Percentiles rank a stretch among this genome's conserved stretches.
Conservation (phyloP, 2,113 vertebrate species). For the Mixornis gularis region DNA sequence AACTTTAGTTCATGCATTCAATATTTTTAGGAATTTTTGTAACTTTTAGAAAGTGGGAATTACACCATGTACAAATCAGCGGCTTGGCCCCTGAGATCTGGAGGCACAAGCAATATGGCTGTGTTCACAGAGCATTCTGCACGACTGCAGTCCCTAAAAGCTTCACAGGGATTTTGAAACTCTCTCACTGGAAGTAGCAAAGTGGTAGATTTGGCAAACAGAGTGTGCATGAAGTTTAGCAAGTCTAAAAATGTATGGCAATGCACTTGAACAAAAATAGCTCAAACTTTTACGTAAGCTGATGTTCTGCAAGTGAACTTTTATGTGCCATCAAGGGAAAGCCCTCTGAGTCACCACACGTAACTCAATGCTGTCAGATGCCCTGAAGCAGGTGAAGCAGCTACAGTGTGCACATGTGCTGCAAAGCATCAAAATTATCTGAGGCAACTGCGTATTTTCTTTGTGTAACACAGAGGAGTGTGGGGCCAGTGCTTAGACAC, state of each 20-base stretch:
- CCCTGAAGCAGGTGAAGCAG: background rate
- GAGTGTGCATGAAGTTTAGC: background rate
- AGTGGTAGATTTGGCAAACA: background rate
- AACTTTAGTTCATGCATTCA: background rate
- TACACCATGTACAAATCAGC: background rate
- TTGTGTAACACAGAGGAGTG: background rate
- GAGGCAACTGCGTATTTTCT: background rate
- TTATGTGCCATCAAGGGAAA: background rate
- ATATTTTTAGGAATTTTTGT: background rate
- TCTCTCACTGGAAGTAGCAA: background rate
- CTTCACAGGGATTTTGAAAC: background rate
- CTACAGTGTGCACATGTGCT: background rate
- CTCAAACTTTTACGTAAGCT: constrained; percentile 3
- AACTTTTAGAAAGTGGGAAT: background rate
- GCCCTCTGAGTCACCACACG: background rate
- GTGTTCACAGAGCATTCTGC: background rate
- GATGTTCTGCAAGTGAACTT: constrained; percentile 8
- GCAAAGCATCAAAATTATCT: background rate
- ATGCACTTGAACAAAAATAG: constrained; percentile 23
- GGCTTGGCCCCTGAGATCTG: background rate
- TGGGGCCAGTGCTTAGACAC: background rate
- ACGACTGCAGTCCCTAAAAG: background rate
- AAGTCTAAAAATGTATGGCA: background rate
- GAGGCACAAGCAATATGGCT: background rate
- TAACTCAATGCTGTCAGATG: background rate